These are phyloP conservation scores for Zonotrichia leucophrys DNA, from an alignment of 2,113 vertebrate species.

Conservation along the genomic window DNA sequence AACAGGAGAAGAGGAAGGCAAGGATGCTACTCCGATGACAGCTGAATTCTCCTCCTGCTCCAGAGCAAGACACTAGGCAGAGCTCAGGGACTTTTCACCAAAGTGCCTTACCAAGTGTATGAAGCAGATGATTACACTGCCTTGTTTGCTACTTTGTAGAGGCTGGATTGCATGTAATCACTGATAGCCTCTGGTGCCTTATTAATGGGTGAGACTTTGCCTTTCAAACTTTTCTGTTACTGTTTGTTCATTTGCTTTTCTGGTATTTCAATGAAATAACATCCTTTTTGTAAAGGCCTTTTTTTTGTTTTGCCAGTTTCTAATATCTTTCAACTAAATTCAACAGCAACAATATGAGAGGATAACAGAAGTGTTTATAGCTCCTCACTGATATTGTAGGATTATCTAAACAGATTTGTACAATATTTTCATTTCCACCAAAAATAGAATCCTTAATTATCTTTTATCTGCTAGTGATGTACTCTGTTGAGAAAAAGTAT, in stretches of 20 bases:
- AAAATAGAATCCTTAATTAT: neutral
- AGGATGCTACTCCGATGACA: neutral
- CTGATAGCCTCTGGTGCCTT: neutral
- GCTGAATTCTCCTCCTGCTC: neutral
- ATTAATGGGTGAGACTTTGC: neutral
- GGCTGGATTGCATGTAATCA: neutral
- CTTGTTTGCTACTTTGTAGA: neutral
- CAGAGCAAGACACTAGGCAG: neutral
- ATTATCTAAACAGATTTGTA: constrained; percentile 8
- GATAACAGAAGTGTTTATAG: neutral
- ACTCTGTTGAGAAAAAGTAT: neutral
- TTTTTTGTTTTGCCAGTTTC: neutral
- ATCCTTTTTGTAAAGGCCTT: neutral
- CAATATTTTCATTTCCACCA: neutral
- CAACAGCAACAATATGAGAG: neutral
- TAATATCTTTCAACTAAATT: neutral
- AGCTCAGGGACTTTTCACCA: neutral
- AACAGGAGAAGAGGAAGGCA: neutral
- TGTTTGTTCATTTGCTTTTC: neutral
- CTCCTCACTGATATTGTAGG: neutral
- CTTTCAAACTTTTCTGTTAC: neutral
- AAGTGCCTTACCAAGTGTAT: neutral
- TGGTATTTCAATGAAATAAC: neutral
- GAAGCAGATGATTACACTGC: neutral
- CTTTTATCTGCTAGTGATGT: neutral